Base-by-base conservation (phyloP, 2,797 vertebrate genomes). In the Pipistrellus kuhlii region DNA sequence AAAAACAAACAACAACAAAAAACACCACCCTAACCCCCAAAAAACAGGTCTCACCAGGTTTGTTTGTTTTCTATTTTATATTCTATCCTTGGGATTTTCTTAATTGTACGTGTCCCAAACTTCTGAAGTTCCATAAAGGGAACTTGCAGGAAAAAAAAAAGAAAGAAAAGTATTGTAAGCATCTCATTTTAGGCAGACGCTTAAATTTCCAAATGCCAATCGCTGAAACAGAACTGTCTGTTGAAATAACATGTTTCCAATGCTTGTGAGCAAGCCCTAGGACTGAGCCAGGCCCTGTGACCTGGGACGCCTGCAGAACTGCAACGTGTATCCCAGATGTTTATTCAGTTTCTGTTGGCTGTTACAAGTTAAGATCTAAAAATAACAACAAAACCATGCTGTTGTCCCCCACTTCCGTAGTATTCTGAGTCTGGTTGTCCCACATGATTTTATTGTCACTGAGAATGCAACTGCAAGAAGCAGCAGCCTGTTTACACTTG, bases 211-310 rank as follows among this genome's bases (percentile, higher is more conserved):
- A 97, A 96, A 66, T 94, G 72, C 84, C 32, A 87, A 32, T 64
- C 84, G 76, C 91, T 97, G 75, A 95, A 97, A 89, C 62, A 96
- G 94, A 97, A 94, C 91, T 94, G 66, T 62, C 87, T 96, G 95
- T 93, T 90, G 55, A 78, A 97, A 95, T 93, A 97, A 95, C 94
- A 78, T 73, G 14, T 78, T 98, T 97, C 93, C 96, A 76, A 96
- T 66, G 66, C 73, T 69, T 23, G 27, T 35, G 11, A 66, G 51
- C 66, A 71, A 55, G 21, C 48, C 92, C 48, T n/a, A 46, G 30
- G 25, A 51, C 25, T 72, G 55, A 94, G 72, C 15, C 72, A 25
- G 57, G 25, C 57, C 57, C 2, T 6, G 83, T 21, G 71, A 97
- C 92, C 95, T 20, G 7, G 95, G 97, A 96, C 53, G 93, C 95